phyloP scores from a whole-genome alignment of 2,113 vertebrate genomes.

The Sylvicapra grimmia region DNA sequence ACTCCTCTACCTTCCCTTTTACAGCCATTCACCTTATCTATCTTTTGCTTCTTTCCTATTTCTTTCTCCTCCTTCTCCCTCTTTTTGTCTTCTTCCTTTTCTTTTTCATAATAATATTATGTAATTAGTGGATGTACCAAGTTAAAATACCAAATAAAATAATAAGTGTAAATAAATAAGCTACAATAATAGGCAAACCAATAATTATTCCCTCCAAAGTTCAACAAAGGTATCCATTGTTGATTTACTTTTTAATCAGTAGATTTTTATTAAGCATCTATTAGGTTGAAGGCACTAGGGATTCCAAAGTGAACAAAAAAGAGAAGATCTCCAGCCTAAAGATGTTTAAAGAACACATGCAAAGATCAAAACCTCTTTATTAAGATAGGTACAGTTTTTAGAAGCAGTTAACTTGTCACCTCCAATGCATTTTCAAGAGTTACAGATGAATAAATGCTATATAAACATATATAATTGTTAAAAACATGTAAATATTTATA shows the following conservation, averaged over 20 bases:
- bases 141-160: neutral
- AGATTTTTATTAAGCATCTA: neutral
- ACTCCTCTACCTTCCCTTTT: neutral
- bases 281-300: neutral
- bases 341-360: neutral
- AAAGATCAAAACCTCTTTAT: neutral
- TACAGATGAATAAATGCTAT: neutral
- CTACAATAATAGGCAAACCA: neutral
- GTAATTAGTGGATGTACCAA: neutral
- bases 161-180: neutral
- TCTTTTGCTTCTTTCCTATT: neutral
- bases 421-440: neutral
- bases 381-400: neutral
- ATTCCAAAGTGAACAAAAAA: neutral
- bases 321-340: neutral
- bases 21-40: neutral
- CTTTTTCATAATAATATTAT: neutral
- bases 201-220: neutral
- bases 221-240: neutral
- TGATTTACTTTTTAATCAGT: neutral
- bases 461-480: neutral
- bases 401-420: neutral
- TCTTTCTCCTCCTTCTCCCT: neutral
- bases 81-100: neutral
- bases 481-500: neutral